These are phyloP conservation scores for Mobula hypostoma DNA, from an alignment of 2,113 vertebrate species.

Conservation along the genomic window DNA sequence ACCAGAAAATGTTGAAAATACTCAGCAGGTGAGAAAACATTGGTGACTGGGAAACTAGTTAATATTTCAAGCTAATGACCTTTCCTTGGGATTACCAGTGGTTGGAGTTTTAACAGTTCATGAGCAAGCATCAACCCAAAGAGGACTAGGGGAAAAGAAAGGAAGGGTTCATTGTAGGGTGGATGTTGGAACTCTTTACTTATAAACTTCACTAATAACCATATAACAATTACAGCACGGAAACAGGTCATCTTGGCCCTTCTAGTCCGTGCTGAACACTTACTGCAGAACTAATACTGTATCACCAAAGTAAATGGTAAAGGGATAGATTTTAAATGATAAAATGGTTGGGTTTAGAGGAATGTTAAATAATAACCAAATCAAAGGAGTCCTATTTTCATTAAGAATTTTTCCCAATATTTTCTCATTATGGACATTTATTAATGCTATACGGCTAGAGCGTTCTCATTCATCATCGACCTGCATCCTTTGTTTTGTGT, in stretches of 20 bases:
- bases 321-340: not conserved
- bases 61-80: not conserved
- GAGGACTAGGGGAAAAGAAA: not conserved
- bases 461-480: not conserved
- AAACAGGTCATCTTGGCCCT: too few species aligned
- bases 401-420: not conserved
- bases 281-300: too few species aligned
- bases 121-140: not conserved
- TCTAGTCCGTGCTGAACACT: too few species aligned
- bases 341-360: not conserved
- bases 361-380: not conserved
- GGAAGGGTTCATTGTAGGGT: not conserved
- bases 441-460: not conserved
- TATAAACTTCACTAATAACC: too few species aligned
- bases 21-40: not conserved
- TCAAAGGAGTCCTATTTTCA: not conserved
- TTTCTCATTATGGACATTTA: too few species aligned
- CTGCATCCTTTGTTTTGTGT: not conserved
- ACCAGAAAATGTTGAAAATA: not conserved
- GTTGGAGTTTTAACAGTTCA: not conserved
- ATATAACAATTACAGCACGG: too few species aligned
- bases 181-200: not conserved
- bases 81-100: not conserved
- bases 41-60: not conserved
- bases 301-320: not conserved